phyloP scores from a whole-genome alignment of 2,797 vertebrate species.

The Acanthopagrus latus region DNA sequence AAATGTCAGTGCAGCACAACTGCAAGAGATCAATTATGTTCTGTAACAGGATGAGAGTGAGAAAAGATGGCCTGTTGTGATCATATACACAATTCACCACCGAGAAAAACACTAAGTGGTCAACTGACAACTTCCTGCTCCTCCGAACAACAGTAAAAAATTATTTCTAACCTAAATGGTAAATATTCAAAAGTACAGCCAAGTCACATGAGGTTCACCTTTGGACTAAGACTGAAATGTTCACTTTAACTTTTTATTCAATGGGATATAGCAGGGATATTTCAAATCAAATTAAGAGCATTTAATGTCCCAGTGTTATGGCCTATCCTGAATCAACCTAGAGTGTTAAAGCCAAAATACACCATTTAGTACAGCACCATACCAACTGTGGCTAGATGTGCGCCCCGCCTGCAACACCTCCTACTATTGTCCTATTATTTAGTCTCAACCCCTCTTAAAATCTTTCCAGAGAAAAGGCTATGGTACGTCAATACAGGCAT shows the following conservation, averaged over 20 bases:
- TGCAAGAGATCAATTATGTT: background rate
- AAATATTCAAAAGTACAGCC: background rate
- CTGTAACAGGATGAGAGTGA: background rate
- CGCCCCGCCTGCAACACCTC: too few species aligned
- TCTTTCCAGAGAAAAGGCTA: too few species aligned
- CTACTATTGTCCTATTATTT: too few species aligned
- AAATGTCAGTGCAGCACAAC: background rate
- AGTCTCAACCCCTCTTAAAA: too few species aligned
- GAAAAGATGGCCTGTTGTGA: background rate
- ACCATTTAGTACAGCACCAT: too few species aligned
- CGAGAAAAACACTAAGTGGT: background rate
- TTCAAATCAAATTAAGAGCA: background rate
- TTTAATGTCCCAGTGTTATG: background rate
- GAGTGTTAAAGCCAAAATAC: too few species aligned
- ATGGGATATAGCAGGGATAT: background rate
- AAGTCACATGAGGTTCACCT: background rate
- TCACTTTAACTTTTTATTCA: background rate
- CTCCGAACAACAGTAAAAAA: background rate
- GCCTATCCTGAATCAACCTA: background rate
- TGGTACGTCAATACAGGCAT: too few species aligned
- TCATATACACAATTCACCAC: background rate
- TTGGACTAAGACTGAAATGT: background rate
- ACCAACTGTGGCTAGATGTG: too few species aligned
- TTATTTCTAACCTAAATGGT: background rate
- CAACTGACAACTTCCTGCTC: background rate